Evolutionary conservation across 2,888 invertebrate species (phyloP).

Genomic region (Apeira syringaria): DNA sequence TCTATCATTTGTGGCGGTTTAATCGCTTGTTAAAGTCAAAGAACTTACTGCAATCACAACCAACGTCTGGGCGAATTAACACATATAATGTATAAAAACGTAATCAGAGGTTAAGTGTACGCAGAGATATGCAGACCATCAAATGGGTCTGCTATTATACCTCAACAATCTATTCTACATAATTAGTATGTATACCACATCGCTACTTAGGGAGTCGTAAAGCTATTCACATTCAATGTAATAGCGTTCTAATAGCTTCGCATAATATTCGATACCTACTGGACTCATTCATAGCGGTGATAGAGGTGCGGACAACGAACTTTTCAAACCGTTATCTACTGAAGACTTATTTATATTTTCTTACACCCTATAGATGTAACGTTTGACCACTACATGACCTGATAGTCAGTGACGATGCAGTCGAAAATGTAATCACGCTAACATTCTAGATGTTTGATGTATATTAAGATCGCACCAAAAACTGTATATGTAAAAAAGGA

Average conservation of each 20-base stretch:
- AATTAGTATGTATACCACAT: conserved; percentile 56
- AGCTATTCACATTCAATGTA: conserved; percentile 22
- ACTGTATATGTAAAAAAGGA: no score
- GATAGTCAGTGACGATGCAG: no score
- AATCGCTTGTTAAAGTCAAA: no score
- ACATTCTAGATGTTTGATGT: no score
- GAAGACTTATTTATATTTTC: no score
- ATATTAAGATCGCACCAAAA: no score
- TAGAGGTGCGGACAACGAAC: conserved; percentile 54
- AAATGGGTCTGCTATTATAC: conserved; percentile 28
- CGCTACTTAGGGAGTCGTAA: conserved; percentile 63
- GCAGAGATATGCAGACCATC: conserved; percentile 24
- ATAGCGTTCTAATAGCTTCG: conserved; percentile 27
- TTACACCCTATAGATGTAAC: no score
- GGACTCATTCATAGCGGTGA: conserved; percentile 59
- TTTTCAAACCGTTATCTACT: conserved; percentile 61
- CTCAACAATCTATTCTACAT: conserved; percentile 34
- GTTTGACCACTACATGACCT: no score
- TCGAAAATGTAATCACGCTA: no score
- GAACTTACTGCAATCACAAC: background rate
- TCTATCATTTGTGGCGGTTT: no score
- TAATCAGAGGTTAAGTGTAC: conserved; percentile 9
- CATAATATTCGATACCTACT: conserved; percentile 47
- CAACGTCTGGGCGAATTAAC: background rate
- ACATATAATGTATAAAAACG: conserved; percentile 8